Percentiles rank a stretch among this genome's conserved stretches.
Evolutionary conservation across 2,797 vertebrate species (phyloP).

Genomic region (Microhierax caerulescens): DNA sequence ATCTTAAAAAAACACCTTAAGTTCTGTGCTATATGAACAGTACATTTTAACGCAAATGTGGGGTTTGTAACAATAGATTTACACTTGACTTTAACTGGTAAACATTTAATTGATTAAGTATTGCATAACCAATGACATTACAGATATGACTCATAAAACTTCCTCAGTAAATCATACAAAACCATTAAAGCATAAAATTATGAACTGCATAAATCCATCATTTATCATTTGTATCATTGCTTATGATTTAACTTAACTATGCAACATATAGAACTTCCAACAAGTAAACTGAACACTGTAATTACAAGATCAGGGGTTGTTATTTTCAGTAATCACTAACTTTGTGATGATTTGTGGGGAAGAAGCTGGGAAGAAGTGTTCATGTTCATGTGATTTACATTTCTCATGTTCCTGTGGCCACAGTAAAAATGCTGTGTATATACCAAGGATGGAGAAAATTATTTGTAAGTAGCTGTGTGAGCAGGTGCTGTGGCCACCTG

Average conservation of each 20-base stretch:
- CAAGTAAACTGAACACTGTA: neutral
- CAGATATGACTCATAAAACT: neutral
- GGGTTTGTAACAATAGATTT: neutral
- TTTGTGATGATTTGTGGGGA: neutral
- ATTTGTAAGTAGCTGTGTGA: neutral
- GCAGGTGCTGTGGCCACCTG: neutral
- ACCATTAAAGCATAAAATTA: neutral
- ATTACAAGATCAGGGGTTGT: neutral
- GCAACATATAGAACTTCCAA: neutral
- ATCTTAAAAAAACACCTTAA: neutral
- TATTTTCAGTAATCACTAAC: neutral
- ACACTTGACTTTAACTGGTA: slow-evolving; percentile 8
- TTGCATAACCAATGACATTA: neutral
- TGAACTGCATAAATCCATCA: neutral
- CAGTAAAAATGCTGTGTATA: neutral
- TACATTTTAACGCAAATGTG: neutral
- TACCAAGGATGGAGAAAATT: neutral
- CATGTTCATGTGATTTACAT: neutral
- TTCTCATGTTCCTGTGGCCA: neutral
- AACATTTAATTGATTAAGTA: slow-evolving; percentile 32
- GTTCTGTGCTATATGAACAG: neutral
- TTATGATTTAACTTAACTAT: neutral
- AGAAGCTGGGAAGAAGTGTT: neutral
- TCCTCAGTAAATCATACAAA: neutral
- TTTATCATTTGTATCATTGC: neutral